phyloP scores from a whole-genome alignment of 1,140 invertebrate species.

The Drosophila sucinea region DNA sequence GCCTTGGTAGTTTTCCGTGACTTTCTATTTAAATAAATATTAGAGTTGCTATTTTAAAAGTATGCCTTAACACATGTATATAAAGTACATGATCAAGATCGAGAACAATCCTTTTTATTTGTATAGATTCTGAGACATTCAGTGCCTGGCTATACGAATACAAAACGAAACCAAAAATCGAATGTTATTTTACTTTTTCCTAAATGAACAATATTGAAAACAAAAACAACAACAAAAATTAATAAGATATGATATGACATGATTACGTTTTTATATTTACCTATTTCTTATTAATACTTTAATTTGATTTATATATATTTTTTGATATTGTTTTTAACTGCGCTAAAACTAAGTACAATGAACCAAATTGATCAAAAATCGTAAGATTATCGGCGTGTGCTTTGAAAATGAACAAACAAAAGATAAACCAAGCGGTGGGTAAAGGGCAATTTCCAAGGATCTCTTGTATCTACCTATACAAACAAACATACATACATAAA shows the following conservation, averaged over 20 bases:
- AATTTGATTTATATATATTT: slow-evolving; percentile 30
- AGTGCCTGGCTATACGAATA: neutral
- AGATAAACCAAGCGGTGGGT: neutral
- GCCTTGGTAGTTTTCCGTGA: too few relatives aligned
- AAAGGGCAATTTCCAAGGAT: neutral
- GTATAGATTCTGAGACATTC: neutral
- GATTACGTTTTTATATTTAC: slow-evolving; percentile 62
- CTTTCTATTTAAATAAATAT: too few relatives aligned
- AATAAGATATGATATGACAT: slow-evolving; percentile 59
- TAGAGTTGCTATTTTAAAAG: too few relatives aligned
- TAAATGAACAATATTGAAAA: slow-evolving; percentile 51
- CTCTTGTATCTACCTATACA: too few relatives aligned
- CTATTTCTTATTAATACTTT: slow-evolving; percentile 42
- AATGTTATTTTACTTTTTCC: slow-evolving; percentile 75
- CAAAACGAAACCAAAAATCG: slow-evolving; percentile 32
- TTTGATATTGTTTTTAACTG: slow-evolving; percentile 81
- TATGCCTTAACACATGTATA: too few relatives aligned
- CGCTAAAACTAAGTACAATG: slow-evolving; percentile 64
- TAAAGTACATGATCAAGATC: too few relatives aligned
- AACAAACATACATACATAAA: too few relatives aligned
- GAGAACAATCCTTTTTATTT: too few relatives aligned
- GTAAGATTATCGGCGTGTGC: slow-evolving; percentile 47
- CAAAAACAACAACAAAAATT: slow-evolving; percentile 35
- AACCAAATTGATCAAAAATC: slow-evolving; percentile 41
- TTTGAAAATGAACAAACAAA: slow-evolving; percentile 31